These are phyloP conservation scores for Pocota personata DNA, from an alignment of 2,888 invertebrate genomes.

Conservation along the genomic window DNA sequence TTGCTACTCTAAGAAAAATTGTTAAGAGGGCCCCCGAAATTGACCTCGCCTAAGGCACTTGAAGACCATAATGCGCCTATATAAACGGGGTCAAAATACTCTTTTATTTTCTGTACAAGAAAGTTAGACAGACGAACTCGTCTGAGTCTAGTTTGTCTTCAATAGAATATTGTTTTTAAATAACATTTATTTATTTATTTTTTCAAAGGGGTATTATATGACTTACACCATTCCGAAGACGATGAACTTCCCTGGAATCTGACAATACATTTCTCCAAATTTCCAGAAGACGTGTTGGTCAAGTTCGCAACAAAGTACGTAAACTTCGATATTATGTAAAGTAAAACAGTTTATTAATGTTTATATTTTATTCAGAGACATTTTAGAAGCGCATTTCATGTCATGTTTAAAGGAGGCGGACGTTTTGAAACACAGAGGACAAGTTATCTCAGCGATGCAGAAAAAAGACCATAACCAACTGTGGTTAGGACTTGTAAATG, in stretches of 20 bases:
- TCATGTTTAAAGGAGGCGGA: conserved; percentile 98
- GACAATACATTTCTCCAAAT: conserved; percentile 97
- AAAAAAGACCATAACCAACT: conserved; percentile 98
- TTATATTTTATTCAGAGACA: conserved; percentile 86
- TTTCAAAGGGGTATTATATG: conserved; percentile 92
- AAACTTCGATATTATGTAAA: too few relatives aligned
- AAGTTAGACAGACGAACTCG: too few relatives aligned
- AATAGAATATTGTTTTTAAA: background rate
- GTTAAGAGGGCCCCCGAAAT: too few relatives aligned
- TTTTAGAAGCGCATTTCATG: conserved; percentile 97
- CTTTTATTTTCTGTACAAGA: too few relatives aligned
- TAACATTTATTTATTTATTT: background rate
- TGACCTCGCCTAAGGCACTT: too few relatives aligned
- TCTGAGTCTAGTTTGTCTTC: too few relatives aligned
- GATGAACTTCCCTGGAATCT: conserved; percentile 95
- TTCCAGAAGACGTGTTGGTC: conserved; percentile 94
- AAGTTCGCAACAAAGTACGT: conserved; percentile 91
- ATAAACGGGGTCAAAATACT: too few relatives aligned
- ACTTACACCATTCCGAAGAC: conserved; percentile 88
- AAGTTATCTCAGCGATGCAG: conserved; percentile 95
- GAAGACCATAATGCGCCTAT: too few relatives aligned
- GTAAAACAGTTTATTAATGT: background rate
- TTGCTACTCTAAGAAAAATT: too few relatives aligned
- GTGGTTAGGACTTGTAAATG: conserved; percentile 97
- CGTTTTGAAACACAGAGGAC: conserved; percentile 96